Conservation (phyloP, 2,888 invertebrate species). For the Tachina fera region DNA sequence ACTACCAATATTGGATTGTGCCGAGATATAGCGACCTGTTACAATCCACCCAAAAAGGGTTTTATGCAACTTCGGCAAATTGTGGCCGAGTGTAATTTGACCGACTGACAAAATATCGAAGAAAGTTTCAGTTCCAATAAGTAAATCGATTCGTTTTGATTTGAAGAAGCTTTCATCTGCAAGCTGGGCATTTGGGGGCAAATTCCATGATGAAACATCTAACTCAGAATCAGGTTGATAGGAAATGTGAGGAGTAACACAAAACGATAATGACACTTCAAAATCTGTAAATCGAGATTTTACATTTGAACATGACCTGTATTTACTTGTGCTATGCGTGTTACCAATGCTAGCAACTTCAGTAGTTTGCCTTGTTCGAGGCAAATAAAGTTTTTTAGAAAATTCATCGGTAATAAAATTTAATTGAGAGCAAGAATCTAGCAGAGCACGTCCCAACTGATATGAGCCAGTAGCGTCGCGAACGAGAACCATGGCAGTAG, state of each 20-base stretch:
- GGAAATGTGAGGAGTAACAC: slow-evolving; percentile 65
- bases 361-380: slow-evolving; percentile 46
- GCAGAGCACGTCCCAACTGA: slow-evolving; percentile 56
- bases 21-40: slow-evolving; percentile 39
- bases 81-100: slow-evolving; percentile 60
- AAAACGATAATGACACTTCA: slow-evolving; percentile 51
- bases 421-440: slow-evolving; percentile 65
- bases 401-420: slow-evolving; percentile 65
- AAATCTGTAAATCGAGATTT: slow-evolving; percentile 44
- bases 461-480: slow-evolving; percentile 8
- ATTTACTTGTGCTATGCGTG: slow-evolving; percentile 51
- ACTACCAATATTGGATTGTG: not conserved
- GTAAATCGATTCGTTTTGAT: slow-evolving; percentile 61
- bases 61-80: slow-evolving; percentile 64
- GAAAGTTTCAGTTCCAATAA: slow-evolving; percentile 63
- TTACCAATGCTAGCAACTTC: slow-evolving; percentile 67
- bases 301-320: slow-evolving; percentile 47
- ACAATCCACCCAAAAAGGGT: slow-evolving; percentile 64
- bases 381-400: slow-evolving; percentile 48
- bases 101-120: slow-evolving; percentile 65
- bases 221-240: slow-evolving; percentile 55
- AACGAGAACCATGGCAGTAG: slow-evolving; percentile 58
- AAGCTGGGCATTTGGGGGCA: slow-evolving; percentile 54
- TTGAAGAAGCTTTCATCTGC: slow-evolving; percentile 64
- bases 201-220: slow-evolving; percentile 53